Conservation (phyloP, 2,113 vertebrate species). For the Lepus americanus region DNA sequence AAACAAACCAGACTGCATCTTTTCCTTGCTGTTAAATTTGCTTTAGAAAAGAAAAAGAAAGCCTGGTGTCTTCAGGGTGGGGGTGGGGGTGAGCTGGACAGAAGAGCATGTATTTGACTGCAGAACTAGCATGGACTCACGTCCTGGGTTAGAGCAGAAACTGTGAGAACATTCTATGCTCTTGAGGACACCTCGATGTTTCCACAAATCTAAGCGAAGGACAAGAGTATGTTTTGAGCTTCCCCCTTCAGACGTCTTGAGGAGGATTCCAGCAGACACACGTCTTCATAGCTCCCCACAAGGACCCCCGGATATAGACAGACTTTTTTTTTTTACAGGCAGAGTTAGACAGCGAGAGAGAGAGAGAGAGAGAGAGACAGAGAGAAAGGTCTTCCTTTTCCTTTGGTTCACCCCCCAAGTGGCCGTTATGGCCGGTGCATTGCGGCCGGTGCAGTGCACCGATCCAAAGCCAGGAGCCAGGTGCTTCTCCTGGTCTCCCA, state of each 20-base stretch:
- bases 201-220: slow-evolving; percentile 31
- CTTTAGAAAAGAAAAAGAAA: neutral
- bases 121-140: slow-evolving; percentile 17
- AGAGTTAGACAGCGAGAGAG: no score
- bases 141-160: neutral
- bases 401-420: no score
- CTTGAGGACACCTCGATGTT: slow-evolving; percentile 16
- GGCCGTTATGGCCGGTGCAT: no score
- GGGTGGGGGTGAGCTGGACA: neutral
- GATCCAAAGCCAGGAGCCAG: no score
- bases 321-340: no score
- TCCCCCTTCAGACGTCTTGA: slow-evolving; percentile 15
- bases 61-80: neutral
- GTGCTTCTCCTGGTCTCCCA: no score
- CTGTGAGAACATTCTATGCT: neutral
- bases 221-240: neutral
- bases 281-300: neutral
- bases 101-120: neutral
- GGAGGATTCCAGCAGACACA: neutral
- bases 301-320: neutral
- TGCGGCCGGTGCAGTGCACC: no score
- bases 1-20: neutral
- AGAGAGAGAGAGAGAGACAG: no score
- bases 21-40: neutral
- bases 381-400: no score